phyloP scores from a whole-genome alignment of 2,888 invertebrate genomes.

The Calameuta pallipes region DNA sequence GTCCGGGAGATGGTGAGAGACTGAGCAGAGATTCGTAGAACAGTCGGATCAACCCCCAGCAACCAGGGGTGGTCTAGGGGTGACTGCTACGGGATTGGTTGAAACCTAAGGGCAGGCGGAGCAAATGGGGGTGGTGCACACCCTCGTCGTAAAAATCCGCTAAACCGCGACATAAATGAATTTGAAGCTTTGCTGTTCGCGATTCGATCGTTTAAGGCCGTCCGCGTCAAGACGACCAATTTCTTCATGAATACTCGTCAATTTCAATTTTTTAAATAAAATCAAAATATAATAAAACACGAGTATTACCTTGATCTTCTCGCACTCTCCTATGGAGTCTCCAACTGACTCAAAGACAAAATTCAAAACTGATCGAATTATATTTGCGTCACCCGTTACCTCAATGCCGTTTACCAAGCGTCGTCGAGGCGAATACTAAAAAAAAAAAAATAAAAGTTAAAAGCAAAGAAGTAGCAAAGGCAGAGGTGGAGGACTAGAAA shows the following conservation, averaged over 20 bases:
- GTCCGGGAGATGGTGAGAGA: slow-evolving; percentile 42
- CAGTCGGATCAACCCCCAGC: neutral
- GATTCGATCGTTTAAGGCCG: neutral
- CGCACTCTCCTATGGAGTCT: neutral
- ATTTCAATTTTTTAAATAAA: neutral
- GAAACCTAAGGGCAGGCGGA: neutral
- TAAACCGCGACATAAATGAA: slow-evolving; percentile 26
- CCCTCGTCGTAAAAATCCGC: slow-evolving; percentile 31
- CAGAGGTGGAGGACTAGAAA: neutral
- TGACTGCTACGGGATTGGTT: slow-evolving; percentile 9
- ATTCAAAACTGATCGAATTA: neutral
- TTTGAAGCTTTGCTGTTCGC: neutral
- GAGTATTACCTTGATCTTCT: neutral
- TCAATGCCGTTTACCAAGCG: neutral
- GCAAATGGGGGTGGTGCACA: slow-evolving; percentile 33
- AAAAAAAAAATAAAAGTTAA: neutral
- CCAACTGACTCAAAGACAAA: neutral
- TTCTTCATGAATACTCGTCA: neutral
- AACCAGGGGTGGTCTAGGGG: slow-evolving; percentile 30
- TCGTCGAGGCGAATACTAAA: neutral
- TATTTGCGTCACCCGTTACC: neutral
- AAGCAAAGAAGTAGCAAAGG: neutral
- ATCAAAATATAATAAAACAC: neutral
- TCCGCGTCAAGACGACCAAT: neutral
- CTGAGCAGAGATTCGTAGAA: slow-evolving; percentile 44